phyloP scores from a whole-genome alignment of 2,113 vertebrate genomes.

The Rhabdornis inornatus region DNA sequence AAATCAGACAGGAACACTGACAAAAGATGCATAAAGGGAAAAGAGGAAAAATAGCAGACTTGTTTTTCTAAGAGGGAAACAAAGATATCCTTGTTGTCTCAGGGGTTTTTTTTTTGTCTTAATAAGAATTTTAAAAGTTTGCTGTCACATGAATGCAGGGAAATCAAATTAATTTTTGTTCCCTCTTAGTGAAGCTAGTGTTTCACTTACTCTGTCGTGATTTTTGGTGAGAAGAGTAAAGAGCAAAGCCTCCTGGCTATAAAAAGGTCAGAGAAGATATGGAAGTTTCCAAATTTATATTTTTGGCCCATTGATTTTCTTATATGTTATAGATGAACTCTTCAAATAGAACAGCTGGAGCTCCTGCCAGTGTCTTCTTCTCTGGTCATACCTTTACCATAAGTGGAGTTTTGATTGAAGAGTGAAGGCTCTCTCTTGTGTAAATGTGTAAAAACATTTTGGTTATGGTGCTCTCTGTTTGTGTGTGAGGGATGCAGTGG shows the following conservation, averaged over 20 bases:
- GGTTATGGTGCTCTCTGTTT: neutral
- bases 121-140: neutral
- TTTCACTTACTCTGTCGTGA: accelerated
- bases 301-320: neutral
- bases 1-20: neutral
- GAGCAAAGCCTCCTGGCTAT: neutral
- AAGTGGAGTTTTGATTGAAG: neutral
- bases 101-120: neutral
- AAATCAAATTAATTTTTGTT: neutral
- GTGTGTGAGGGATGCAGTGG: neutral
- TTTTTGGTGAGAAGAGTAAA: neutral
- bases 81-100: neutral
- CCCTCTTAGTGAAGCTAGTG: neutral
- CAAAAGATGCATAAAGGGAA: neutral
- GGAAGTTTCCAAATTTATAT: neutral
- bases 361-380: neutral
- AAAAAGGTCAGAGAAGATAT: neutral
- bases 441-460: neutral
- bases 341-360: neutral
- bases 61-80: neutral
- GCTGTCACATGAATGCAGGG: too few species aligned
- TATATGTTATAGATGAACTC: neutral
- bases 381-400: neutral
- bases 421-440: neutral
- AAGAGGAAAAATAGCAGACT: neutral